phyloP scores from a whole-genome alignment of 2,113 vertebrate genomes.

The Rhodinocichla rosea region DNA sequence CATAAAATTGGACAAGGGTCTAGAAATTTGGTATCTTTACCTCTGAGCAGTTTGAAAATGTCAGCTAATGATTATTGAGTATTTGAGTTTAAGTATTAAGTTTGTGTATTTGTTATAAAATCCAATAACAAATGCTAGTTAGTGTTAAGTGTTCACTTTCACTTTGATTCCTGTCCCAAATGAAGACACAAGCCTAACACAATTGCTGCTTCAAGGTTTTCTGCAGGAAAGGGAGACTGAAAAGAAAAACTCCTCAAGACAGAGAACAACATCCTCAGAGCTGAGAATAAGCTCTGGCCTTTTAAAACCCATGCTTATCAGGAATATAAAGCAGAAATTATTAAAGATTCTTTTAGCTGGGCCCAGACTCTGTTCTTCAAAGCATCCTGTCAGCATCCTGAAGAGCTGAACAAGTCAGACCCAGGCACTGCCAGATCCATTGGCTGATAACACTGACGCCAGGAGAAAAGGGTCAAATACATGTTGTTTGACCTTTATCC shows the following conservation, averaged over 20 bases:
- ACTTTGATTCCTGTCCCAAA: not conserved
- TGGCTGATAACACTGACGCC: constrained; percentile 49
- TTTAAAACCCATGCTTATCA: not conserved
- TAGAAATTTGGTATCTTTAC: not conserved
- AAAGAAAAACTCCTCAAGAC: not conserved
- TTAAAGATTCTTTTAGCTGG: not conserved
- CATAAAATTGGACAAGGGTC: not conserved
- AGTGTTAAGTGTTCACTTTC: not conserved
- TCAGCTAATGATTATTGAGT: not conserved
- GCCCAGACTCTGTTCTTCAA: not conserved
- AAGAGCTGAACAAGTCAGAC: not conserved
- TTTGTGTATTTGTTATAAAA: not conserved
- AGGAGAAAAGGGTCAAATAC: constrained; percentile 33
- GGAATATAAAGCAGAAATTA: constrained; percentile 35
- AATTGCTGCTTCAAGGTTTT: not conserved
- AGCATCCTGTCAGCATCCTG: not conserved
- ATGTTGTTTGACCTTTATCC: constrained; percentile 62
- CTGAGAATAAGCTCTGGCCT: not conserved
- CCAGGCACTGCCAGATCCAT: constrained; percentile 22
- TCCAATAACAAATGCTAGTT: not conserved
- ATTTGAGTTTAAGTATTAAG: not conserved
- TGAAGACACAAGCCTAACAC: not conserved
- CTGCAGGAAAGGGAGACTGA: not conserved
- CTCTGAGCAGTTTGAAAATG: not conserved
- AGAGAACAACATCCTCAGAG: not conserved